Base-by-base conservation (phyloP, 2,113 vertebrate species). In the Andinoacara biseriatus region DNA sequence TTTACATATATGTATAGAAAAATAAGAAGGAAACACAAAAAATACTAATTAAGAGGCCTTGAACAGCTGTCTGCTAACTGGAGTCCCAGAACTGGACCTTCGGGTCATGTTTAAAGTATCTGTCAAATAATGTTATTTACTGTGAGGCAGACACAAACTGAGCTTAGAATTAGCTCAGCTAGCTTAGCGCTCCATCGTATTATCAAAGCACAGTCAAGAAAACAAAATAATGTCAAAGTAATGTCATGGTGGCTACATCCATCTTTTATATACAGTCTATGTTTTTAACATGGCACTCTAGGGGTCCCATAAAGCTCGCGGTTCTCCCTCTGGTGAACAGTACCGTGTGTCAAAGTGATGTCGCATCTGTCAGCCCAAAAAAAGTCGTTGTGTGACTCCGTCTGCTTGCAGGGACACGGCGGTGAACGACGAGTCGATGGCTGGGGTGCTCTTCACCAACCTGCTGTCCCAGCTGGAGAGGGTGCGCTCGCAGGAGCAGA, bases 391-490 rank as follows among this genome's bases (percentile, higher is more conserved):
- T n/a, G 22, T 72, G 15, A 20, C 22, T 56, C n/a, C 11, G 26
- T 86, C 38, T 82, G 59, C 63, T 63, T 86, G 60, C 56, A 96
- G 95, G 95, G 95, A 95, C 75, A 90, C 91, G 0, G 95, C 94
- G 1, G 97, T 97, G 24, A 97, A 96, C 83, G 97, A 98, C 1
- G 97, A 98, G 85, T 95, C 97, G 2, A 96, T 98, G 96, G 97
- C 98, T 24, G 94, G 93, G 0, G 96, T 97, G 86, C 95, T 98
- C 40, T 96, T 99, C 83, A 96, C 95, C 85, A 98, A 97, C 86
- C 94, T 99, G 85, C 86, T 99, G 72, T 94, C 97, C 87, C 97
- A 99, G 90, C 87, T 99, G 93, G 98, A 99, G 14, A 96, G 97
- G 10, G 96, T 97, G 82, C 96, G 97, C 56, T 96, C 95, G 0